A percentile compares a stretch with the other conserved stretches of the same genome.
These are phyloP conservation scores for Mesembrinibis cayennensis DNA, from an alignment of 2,113 vertebrate species.

Conservation along the genomic window DNA sequence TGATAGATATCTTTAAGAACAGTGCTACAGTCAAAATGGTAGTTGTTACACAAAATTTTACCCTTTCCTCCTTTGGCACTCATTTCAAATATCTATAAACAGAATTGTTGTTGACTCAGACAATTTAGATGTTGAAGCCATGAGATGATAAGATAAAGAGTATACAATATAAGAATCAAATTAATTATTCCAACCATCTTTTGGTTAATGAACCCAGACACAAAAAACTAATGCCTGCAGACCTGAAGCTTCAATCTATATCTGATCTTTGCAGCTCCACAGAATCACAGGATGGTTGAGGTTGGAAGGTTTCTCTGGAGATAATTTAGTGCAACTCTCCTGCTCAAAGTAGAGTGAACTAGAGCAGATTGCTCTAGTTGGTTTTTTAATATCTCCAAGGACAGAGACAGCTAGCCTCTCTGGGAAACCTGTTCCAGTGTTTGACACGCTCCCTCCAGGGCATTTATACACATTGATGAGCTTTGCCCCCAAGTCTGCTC, in stretches of 20 bases:
- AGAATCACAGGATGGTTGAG: not conserved
- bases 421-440: not conserved
- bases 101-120: not conserved
- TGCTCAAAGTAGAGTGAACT: not conserved
- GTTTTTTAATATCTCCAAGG: not conserved
- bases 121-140: not conserved
- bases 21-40: not conserved
- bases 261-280: not conserved
- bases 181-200: not conserved
- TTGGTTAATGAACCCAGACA: not conserved
- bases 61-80: not conserved
- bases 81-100: not conserved
- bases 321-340: not conserved
- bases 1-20: not conserved
- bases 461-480: not conserved
- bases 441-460: too few species aligned
- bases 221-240: not conserved
- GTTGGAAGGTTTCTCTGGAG: not conserved
- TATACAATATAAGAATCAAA: not conserved
- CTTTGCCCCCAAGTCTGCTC: rapidly evolving
- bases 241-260: not conserved
- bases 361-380: not conserved
- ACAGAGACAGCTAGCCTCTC: not conserved
- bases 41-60: not conserved
- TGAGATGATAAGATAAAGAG: not conserved